phyloP scores from a whole-genome alignment of 2,888 invertebrate genomes.

The Macaria notata region DNA sequence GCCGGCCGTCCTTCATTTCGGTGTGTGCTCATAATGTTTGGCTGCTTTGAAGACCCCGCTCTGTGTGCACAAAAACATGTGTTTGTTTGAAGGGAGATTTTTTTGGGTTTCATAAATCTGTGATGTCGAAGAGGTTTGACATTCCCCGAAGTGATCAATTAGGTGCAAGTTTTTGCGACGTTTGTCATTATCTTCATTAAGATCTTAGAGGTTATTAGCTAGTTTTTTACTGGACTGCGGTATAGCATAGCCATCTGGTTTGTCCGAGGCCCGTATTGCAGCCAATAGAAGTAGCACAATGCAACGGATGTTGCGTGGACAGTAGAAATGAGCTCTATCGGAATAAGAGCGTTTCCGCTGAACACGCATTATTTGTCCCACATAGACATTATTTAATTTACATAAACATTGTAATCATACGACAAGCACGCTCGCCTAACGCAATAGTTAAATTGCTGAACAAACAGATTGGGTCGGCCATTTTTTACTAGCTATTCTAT shows the following conservation, averaged over 20 bases:
- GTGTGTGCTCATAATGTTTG: constrained; percentile 61
- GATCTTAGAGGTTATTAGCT: background rate
- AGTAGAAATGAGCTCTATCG: constrained; percentile 46
- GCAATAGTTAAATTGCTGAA: constrained; percentile 15
- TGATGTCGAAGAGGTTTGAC: constrained; percentile 31
- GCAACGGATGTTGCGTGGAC: constrained; percentile 65
- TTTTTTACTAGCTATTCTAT: constrained; percentile 20
- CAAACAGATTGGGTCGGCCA: constrained; percentile 17
- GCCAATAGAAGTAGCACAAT: constrained; percentile 57
- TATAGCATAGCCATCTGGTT: constrained; percentile 1
- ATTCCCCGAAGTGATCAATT: constrained; percentile 27
- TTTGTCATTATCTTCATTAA: background rate
- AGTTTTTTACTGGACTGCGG: too few species aligned
- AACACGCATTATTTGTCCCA: constrained; percentile 35
- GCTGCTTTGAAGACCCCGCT: constrained; percentile 67
- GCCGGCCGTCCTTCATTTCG: constrained; percentile 60
- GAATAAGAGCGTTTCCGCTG: constrained; percentile 63
- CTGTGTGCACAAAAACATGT: constrained; percentile 51
- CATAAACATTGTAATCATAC: constrained; percentile 33
- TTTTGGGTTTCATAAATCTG: constrained; percentile 40
- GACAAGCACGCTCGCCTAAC: constrained; percentile 16
- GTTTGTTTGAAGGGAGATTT: constrained; percentile 26
- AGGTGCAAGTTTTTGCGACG: constrained; percentile 5
- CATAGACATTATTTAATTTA: constrained; percentile 22
- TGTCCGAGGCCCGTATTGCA: constrained; percentile 4